Conservation (phyloP, 2,888 invertebrate genomes). For the Monopis laevigella region DNA sequence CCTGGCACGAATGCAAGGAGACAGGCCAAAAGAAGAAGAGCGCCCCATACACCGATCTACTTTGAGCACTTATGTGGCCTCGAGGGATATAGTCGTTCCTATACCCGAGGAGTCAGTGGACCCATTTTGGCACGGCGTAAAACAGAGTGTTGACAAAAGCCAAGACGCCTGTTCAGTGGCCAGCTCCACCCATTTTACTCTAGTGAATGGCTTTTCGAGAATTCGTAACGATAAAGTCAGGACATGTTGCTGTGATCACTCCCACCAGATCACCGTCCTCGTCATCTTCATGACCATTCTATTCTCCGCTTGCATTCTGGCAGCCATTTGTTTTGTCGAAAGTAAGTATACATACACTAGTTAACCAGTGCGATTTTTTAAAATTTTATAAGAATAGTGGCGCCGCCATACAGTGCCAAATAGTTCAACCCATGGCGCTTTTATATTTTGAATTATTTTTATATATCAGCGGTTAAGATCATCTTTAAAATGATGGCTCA, state of each 20-base stretch:
- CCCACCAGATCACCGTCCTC: slow-evolving; percentile 82
- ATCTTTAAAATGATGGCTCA: too few species aligned
- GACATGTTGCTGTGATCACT: slow-evolving; percentile 77
- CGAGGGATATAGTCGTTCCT: slow-evolving; percentile 44
- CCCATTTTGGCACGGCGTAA: slow-evolving; percentile 56
- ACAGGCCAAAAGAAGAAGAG: slow-evolving; percentile 40
- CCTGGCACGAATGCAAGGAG: slow-evolving; percentile 66
- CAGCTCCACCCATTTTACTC: slow-evolving; percentile 88
- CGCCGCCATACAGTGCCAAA: too few species aligned
- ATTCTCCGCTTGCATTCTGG: slow-evolving; percentile 81
- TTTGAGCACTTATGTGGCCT: slow-evolving; percentile 42
- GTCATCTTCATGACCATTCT: slow-evolving; percentile 85
- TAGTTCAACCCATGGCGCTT: too few species aligned
- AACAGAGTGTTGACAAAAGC: slow-evolving; percentile 35
- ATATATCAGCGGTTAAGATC: too few species aligned
- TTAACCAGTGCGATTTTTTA: too few species aligned
- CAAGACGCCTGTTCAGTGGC: slow-evolving; percentile 78
- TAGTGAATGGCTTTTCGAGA: slow-evolving; percentile 80
- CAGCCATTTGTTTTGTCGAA: slow-evolving; percentile 85
- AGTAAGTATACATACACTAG: too few species aligned
- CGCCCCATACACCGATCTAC: slow-evolving; percentile 41
- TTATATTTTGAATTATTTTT: too few species aligned
- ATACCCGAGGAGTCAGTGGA: slow-evolving; percentile 54
- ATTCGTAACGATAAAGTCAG: slow-evolving; percentile 70
- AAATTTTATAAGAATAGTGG: too few species aligned